Base-by-base conservation (phyloP, 2,797 vertebrate genomes). In the Cryptoblepharus egeriae region DNA sequence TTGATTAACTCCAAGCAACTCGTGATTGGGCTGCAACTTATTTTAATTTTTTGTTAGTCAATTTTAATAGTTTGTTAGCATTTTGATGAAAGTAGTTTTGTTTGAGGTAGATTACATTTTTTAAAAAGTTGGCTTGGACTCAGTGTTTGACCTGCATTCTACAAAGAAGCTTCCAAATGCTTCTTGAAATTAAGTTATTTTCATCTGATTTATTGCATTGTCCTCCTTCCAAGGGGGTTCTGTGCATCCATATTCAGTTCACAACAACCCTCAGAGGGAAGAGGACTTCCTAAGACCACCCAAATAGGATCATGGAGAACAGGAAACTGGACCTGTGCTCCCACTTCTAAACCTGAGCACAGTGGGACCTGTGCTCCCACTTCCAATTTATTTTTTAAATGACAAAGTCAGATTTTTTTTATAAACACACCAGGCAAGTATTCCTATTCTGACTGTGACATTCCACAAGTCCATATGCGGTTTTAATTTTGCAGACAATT, bases 271-370 rank as follows among this genome's bases (percentile, higher is more conserved):
- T n/a, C 16, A 45, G 24, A 39, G 24, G 35, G 58, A 6, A 52
- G 22, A 75, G 35, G 32, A 75, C 22, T 71, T 61, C 64, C 65
- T 24, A 70, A 61, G 39, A 82, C 55, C 80, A 64, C 60, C 70
- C 5, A 9, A 61, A 64, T 13, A n/a, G 70, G 30, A 42, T 63
- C 24, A 35, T 9, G 22, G 32, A 45, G 24, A 73, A 32, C 70
- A 73, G 26, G 37, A 16, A 65, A 8, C 28, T 30, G 28, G 60
- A 71, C 4, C 24, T 63, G 69, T 42, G 5, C 16, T 37, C 16
- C 11, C 15, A 61, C 6, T 35, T 55, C 15, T 73, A 65, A 39
- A 20, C 32, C n/a, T n/a, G n/a, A n/a, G n/a, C n/a, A n/a, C n/a
- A n/a, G n/a, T n/a, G n/a, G 28, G 60, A 71, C 4, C 24, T 63